Evolutionary conservation across 2,797 vertebrate genomes (phyloP).

Genomic region (Gymnothorax reevesii): DNA sequence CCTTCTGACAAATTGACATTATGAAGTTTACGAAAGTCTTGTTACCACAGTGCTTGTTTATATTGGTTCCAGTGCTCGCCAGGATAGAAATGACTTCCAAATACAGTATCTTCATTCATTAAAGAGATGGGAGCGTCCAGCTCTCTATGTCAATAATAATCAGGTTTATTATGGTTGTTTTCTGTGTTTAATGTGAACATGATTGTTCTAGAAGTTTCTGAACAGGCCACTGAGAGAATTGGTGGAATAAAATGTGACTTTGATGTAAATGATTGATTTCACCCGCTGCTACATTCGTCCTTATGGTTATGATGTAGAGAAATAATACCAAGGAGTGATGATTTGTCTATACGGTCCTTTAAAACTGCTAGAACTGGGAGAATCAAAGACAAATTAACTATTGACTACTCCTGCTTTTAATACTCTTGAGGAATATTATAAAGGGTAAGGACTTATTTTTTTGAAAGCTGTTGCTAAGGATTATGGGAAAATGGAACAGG

Average conservation of each 20-base stretch:
- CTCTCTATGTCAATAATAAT: not conserved
- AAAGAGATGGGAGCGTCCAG: not conserved
- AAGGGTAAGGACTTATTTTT: not conserved
- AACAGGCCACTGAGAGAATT: not conserved
- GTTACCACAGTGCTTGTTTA: not conserved
- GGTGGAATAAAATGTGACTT: not conserved
- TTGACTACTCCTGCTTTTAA: not conserved
- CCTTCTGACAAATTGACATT: not conserved
- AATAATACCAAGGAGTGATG: not conserved
- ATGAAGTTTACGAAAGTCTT: not conserved
- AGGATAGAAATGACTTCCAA: not conserved
- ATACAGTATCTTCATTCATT: not conserved
- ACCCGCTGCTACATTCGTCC: not conserved
- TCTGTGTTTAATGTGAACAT: not conserved
- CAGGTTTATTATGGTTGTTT: not conserved
- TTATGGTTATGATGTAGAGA: slow-evolving; percentile 17
- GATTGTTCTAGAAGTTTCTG: not conserved
- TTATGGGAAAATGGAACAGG: not conserved
- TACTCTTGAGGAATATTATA: not conserved
- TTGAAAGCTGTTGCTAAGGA: not conserved
- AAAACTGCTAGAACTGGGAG: slow-evolving; percentile 2
- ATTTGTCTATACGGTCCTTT: slow-evolving; percentile 15
- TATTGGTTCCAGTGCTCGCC: not conserved
- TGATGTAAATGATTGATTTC: slow-evolving; percentile 5
- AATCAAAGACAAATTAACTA: not conserved